A percentile compares a stretch with the other conserved stretches of the same genome.
These are phyloP conservation scores for Falcunculus frontatus DNA, from an alignment of 2,113 vertebrate species.

Conservation along the genomic window DNA sequence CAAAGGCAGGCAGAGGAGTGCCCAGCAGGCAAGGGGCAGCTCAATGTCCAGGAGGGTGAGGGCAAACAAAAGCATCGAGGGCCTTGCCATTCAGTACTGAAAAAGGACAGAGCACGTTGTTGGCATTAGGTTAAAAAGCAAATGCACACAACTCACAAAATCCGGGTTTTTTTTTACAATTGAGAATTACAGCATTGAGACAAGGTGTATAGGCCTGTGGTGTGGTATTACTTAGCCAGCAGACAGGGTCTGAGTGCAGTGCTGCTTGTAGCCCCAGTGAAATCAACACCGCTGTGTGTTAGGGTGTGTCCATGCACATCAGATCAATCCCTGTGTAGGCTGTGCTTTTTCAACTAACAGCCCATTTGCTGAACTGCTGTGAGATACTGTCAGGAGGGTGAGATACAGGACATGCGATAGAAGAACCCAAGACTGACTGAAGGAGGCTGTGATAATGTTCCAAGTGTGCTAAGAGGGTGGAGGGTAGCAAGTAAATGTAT, in stretches of 20 bases:
- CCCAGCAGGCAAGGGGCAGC: not conserved
- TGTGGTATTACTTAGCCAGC: not conserved
- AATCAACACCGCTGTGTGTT: not conserved
- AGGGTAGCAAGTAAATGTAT: not conserved
- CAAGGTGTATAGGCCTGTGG: rapidly evolving
- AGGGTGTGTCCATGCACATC: not conserved
- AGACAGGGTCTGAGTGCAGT: not conserved
- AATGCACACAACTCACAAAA: not conserved
- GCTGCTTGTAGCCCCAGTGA: not conserved
- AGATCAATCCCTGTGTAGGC: not conserved
- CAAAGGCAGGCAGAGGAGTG: not conserved
- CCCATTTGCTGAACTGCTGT: not conserved
- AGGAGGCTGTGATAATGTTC: not conserved
- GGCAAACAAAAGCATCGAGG: not conserved
- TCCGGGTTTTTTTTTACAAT: not conserved
- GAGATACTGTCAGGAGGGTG: not conserved
- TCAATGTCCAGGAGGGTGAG: not conserved
- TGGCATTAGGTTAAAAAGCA: not conserved
- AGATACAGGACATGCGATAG: not conserved
- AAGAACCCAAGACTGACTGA: not conserved
- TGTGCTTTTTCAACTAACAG: not conserved
- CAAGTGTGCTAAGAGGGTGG: not conserved
- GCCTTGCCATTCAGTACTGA: not conserved
- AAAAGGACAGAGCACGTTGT: not conserved
- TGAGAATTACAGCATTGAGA: not conserved